Conservation (phyloP, 2,888 invertebrate species). For the Hydrotaea diabolus region DNA sequence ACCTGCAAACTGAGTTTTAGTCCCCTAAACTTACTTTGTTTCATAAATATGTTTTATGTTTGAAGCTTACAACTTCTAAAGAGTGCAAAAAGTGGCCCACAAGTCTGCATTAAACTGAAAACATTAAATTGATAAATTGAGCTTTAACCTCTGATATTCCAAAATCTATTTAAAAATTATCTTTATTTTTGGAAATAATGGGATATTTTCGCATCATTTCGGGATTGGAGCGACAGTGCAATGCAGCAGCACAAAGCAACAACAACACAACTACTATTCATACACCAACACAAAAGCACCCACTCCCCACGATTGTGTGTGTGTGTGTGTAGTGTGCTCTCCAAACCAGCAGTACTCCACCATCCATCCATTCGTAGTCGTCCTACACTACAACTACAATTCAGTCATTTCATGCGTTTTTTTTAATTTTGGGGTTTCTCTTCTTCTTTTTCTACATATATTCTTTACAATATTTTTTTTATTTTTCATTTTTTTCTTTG, state of each 20-base stretch:
- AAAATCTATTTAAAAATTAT: too few species aligned
- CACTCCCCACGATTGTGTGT: not conserved
- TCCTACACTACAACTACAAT: slow-evolving; percentile 43
- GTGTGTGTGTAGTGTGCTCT: not conserved
- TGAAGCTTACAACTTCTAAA: too few species aligned
- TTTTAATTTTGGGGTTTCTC: slow-evolving; percentile 21
- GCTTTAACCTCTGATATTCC: too few species aligned
- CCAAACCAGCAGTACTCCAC: not conserved
- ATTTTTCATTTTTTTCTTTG: slow-evolving; percentile 15
- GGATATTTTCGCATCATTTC: not conserved
- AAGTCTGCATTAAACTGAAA: too few species aligned
- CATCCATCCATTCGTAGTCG: not conserved
- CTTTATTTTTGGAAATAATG: not conserved
- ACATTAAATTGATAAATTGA: too few species aligned
- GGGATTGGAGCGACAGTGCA: not conserved
- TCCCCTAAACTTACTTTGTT: too few species aligned
- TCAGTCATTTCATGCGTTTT: slow-evolving; percentile 63
- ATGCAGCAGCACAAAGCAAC: slow-evolving; percentile 23
- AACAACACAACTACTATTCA: not conserved
- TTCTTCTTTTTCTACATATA: slow-evolving; percentile 42
- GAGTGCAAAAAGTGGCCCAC: too few species aligned
- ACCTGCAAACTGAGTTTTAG: too few species aligned
- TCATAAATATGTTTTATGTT: too few species aligned
- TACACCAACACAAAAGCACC: slow-evolving; percentile 34
- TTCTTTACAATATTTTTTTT: slow-evolving; percentile 34